These are phyloP conservation scores for Anoplolepis gracilipes DNA, from an alignment of 1,140 invertebrate genomes.

Conservation along the genomic window DNA sequence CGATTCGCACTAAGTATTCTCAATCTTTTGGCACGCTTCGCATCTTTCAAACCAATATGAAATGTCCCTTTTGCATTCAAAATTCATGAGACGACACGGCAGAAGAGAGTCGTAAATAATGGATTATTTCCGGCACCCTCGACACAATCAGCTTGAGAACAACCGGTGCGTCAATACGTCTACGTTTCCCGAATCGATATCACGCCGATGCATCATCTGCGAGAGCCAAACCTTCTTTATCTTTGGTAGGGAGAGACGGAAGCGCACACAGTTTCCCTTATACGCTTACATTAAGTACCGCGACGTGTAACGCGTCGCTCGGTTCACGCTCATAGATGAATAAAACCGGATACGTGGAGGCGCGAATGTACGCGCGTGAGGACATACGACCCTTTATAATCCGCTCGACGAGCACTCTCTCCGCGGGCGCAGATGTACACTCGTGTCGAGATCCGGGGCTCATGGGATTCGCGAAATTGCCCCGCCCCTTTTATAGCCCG, in stretches of 20 bases:
- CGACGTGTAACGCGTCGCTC: not conserved
- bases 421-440: conserved; percentile 62
- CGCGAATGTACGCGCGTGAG: not conserved
- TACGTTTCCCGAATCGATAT: conserved; percentile 13
- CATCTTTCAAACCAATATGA: not conserved
- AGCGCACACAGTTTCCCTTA: not conserved
- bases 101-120: conserved; percentile 36
- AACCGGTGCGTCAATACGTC: conserved; percentile 9
- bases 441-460: conserved; percentile 47
- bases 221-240: not conserved
- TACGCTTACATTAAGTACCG: too few species aligned
- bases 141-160: conserved; percentile 16
- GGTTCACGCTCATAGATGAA: not conserved
- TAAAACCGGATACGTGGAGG: conserved; percentile 18
- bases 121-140: conserved; percentile 38
- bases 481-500: conserved; percentile 57
- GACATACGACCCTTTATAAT: conserved; percentile 42
- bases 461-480: conserved; percentile 62
- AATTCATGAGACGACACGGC: too few species aligned
- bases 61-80: conserved; percentile 8
- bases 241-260: not conserved
- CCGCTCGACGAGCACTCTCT: conserved; percentile 10
- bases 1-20: conserved; percentile 2
- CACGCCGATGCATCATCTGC: conserved; percentile 5
- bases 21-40: not conserved